phyloP scores from a whole-genome alignment of 1,140 invertebrate genomes.

The Linepithema humile region DNA sequence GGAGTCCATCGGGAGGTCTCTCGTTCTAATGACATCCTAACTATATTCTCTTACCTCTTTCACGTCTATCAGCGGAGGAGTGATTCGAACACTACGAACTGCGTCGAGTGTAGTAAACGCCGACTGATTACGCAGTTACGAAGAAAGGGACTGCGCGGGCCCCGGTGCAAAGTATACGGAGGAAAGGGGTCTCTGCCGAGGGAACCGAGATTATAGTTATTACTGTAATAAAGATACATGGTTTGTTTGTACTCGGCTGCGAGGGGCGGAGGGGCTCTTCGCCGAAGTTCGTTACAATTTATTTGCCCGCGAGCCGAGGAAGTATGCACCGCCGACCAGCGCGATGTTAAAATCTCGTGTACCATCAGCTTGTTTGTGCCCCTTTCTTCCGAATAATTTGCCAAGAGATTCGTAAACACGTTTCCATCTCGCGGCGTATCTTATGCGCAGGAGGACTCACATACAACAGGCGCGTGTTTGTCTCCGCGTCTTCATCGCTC shows the following conservation, averaged over 20 bases:
- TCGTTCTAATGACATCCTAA: conserved; percentile 48
- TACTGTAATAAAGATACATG: conserved; percentile 76
- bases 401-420: neutral
- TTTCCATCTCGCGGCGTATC: neutral
- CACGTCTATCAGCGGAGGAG: conserved; percentile 51
- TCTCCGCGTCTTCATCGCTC: neutral
- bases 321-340: conserved; percentile 6
- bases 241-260: conserved; percentile 73
- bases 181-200: conserved; percentile 46
- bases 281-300: conserved; percentile 61
- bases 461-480: neutral
- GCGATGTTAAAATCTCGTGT: conserved; percentile 25
- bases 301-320: conserved; percentile 57
- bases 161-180: conserved; percentile 39
- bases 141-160: conserved; percentile 54
- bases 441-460: neutral
- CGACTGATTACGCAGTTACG: conserved; percentile 66
- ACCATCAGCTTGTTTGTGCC: neutral
- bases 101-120: conserved; percentile 53
- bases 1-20: conserved; percentile 19
- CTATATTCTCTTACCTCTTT: neutral
- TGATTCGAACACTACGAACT: conserved; percentile 64
- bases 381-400: conserved; percentile 17
- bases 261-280: conserved; percentile 24
- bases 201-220: conserved; percentile 75